Conservation (phyloP, 2,888 invertebrate genomes). For the Drosophila hawaiiensis region DNA sequence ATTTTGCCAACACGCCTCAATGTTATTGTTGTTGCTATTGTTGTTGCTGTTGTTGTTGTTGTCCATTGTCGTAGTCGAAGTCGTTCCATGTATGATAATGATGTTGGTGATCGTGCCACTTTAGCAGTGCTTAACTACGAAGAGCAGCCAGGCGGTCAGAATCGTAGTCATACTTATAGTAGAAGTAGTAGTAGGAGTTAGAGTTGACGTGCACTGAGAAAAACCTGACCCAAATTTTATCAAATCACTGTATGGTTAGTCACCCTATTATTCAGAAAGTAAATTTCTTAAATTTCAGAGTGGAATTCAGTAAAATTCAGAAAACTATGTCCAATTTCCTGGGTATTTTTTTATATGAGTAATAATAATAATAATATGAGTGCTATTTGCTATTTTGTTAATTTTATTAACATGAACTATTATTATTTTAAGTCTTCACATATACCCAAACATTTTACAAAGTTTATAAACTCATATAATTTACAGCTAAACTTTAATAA, state of each 20-base stretch:
- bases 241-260: not conserved
- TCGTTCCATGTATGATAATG: constrained; percentile 74
- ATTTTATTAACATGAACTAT: not conserved
- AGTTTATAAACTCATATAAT: not conserved
- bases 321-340: not conserved
- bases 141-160: constrained; percentile 44
- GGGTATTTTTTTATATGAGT: not conserved
- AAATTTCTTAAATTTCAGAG: not conserved
- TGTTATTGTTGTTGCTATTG: constrained; percentile 29
- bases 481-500: not conserved
- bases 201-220: not conserved
- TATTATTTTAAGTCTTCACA: not conserved
- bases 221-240: not conserved
- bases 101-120: constrained; percentile 82
- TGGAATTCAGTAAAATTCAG: not conserved
- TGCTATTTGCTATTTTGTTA: not conserved
- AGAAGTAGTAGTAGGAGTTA: not conserved
- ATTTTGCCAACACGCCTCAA: constrained; percentile 64
- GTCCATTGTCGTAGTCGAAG: constrained; percentile 24
- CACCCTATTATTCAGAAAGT: not conserved
- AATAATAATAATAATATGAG: too few relatives aligned
- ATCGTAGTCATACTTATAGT: constrained; percentile 2
- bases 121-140: constrained; percentile 76
- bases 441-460: not conserved
- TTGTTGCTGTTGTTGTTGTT: constrained; percentile 48